phyloP scores from a whole-genome alignment of 2,888 invertebrate species.

The Stenotaenia linearis region DNA sequence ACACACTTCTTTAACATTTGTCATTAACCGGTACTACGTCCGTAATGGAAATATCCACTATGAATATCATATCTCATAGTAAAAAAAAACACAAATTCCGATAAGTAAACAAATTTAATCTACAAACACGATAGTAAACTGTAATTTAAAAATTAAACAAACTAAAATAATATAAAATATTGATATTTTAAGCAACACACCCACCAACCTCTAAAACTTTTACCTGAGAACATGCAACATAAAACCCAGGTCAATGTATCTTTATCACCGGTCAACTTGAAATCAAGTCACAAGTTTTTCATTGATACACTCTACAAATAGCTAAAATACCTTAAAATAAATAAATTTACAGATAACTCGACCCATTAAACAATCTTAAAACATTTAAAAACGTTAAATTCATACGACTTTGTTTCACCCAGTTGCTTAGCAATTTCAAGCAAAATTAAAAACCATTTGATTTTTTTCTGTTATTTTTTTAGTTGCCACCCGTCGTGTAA shows the following conservation, averaged over 20 bases:
- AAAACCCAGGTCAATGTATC: neutral
- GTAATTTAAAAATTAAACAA: neutral
- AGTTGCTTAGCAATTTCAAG: neutral
- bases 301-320: neutral
- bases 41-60: too few species aligned
- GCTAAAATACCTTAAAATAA: too few species aligned
- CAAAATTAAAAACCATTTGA: neutral
- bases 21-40: too few species aligned
- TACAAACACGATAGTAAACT: neutral
- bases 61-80: too few species aligned
- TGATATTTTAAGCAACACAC: neutral
- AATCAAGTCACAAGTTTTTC: neutral
- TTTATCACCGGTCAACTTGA: neutral
- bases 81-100: too few species aligned
- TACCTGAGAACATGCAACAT: neutral
- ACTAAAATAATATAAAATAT: neutral
- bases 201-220: neutral
- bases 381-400: too few species aligned
- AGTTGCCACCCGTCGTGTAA: neutral
- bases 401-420: neutral
- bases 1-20: too few species aligned
- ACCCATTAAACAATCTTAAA: too few species aligned
- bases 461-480: neutral
- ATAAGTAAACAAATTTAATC: neutral
- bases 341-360: too few species aligned